Base-by-base conservation (phyloP, 2,797 vertebrate species). In the Philypnodon macrostomus region DNA sequence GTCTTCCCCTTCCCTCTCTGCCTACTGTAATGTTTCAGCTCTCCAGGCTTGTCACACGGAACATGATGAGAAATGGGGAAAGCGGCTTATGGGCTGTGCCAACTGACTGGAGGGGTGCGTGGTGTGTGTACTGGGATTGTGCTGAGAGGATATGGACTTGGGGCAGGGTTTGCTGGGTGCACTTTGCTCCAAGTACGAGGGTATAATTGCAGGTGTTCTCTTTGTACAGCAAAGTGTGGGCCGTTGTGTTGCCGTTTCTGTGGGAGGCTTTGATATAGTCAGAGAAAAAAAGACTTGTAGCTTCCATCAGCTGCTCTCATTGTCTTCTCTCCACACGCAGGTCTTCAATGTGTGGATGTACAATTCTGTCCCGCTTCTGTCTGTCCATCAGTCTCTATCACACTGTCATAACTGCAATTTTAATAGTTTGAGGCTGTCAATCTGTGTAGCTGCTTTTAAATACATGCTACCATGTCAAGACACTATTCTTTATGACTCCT, bases 11-110 rank as follows among this genome's bases (percentile, higher is more conserved):
- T 77, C 60, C 60, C 66, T 80, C 63, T 66, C 75, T 56, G 60
- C 62, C 80, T 74, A 75, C 77, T 65, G 72, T 76, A 83, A 84
- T 87, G 78, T 85, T 84, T 82, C 64, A 75, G 80, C 74, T 67
- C 72, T 80, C 69, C 55, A 70, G 68, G 67, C 63, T 74, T 85
- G 81, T 85, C 81, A 69, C 53, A 67, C 53, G 67, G 73, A 85
- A 74, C 73, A 79, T 77, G 79, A 82, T 66, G 65, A 80, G 67
- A 81, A 74, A 77, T 53, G 39, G 40, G 70, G 71, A 84, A 83
- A 85, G 80, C 53, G 77, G 75, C 76, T 85, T 85, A 81, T 81
- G 76, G 80, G 59, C 70, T 53, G 64, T 36, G 42, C 67, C 52
- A 53, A 58, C 69, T 85, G 81, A 83, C 81, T 79, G 75, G 50